A percentile compares a stretch with the other conserved stretches of the same genome.
Evolutionary conservation across 2,113 vertebrate genomes (phyloP).

Genomic region (Vicugna pacos): DNA sequence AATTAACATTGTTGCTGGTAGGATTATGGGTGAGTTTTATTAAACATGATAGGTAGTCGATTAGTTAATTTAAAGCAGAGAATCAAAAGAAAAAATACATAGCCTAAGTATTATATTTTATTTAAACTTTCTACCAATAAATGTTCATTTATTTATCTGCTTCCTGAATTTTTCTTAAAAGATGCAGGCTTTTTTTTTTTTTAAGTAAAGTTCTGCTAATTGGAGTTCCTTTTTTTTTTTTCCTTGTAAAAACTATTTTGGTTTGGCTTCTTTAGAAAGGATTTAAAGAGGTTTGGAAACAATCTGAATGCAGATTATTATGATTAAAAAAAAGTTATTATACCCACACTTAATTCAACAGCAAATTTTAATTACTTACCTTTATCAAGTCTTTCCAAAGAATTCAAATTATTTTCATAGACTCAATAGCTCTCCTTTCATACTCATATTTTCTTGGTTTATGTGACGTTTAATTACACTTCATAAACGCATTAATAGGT

Average conservation of each 20-base stretch:
- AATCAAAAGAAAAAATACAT: conserved; percentile 33
- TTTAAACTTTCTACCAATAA: neutral
- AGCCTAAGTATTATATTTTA: conserved; percentile 41
- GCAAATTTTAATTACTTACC: conserved; percentile 65
- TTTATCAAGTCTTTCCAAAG: conserved; percentile 51
- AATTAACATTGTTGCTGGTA: neutral
- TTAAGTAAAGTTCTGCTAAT: neutral
- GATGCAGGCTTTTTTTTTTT: neutral
- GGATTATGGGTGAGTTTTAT: neutral
- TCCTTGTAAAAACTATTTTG: neutral
- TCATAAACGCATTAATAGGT: conserved; percentile 66
- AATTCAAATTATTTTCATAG: conserved; percentile 66
- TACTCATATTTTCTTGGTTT: conserved; percentile 48
- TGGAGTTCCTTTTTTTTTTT: neutral
- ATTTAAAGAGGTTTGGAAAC: conserved; percentile 47
- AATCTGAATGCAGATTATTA: conserved; percentile 26
- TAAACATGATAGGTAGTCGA: neutral
- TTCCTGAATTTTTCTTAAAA: neutral
- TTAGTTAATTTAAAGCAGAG: conserved; percentile 11
- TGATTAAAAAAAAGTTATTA: conserved; percentile 42
- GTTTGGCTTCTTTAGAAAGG: conserved; percentile 16
- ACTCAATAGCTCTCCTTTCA: conserved; percentile 48
- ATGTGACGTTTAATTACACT: conserved; percentile 62
- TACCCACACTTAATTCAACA: neutral
- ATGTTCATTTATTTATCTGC: neutral